phyloP scores from a whole-genome alignment of 2,797 vertebrate genomes.

The Melanotaenia trifasciata region DNA sequence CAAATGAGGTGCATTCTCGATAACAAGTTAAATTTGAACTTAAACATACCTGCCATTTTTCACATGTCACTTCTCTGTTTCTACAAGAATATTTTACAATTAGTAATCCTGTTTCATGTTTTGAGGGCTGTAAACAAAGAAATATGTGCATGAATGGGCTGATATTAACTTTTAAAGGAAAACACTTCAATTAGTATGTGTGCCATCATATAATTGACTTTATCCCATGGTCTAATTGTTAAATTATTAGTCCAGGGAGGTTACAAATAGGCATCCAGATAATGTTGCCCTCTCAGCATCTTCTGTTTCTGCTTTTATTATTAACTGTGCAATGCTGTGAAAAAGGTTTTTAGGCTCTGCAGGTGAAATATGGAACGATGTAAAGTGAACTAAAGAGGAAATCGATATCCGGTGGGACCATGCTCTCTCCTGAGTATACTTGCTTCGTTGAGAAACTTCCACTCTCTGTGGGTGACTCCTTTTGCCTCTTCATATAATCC shows the following conservation, averaged over 20 bases:
- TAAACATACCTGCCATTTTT: constrained; percentile 10
- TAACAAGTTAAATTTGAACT: neutral
- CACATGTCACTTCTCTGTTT: constrained; percentile 13
- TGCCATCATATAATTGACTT: neutral
- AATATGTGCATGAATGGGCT: neutral
- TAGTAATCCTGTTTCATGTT: neutral
- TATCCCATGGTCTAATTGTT: neutral
- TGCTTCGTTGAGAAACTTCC: neutral
- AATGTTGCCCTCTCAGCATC: neutral
- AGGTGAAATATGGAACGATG: neutral
- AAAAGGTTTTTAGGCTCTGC: neutral
- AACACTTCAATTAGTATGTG: neutral
- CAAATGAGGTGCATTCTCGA: constrained; percentile 22
- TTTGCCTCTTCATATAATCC: neutral
- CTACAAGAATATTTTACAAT: neutral
- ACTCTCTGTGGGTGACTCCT: neutral
- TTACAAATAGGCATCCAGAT: neutral
- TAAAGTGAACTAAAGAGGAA: neutral
- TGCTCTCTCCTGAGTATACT: neutral
- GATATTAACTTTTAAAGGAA: neutral
- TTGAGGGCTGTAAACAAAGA: neutral
- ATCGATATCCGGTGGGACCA: neutral
- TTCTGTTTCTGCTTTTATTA: neutral
- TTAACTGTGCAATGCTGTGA: neutral
- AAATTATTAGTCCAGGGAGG: neutral